phyloP scores from a whole-genome alignment of 2,888 invertebrate genomes.

The Drosophila sordidula region DNA sequence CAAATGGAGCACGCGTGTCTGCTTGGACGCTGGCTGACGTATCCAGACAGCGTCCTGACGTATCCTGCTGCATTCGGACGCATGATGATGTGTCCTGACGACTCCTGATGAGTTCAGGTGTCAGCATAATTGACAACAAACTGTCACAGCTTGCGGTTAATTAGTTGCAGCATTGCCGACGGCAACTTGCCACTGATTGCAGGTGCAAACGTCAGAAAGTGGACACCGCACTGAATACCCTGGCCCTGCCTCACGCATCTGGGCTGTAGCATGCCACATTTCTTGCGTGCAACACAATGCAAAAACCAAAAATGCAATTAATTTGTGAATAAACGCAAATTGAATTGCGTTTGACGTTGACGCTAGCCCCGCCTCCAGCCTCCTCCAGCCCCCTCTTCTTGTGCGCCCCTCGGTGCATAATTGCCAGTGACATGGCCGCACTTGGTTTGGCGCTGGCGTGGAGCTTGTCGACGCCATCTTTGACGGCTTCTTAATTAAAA shows the following conservation, averaged over 20 bases:
- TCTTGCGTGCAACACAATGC: conserved; percentile 39
- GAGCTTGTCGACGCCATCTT: conserved; percentile 72
- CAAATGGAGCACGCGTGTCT: conserved; percentile 18
- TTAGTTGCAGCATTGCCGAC: conserved; percentile 52
- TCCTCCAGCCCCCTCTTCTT: too few relatives aligned
- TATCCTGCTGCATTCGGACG: conserved; percentile 6
- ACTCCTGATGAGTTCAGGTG: conserved; percentile 36
- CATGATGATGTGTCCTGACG: conserved; percentile 3
- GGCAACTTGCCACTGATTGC: conserved; percentile 12
- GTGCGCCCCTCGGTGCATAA: conserved; percentile 53
- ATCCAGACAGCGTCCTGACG: conserved; percentile 2
- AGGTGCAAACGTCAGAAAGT: conserved; percentile 18
- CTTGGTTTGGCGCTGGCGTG: conserved; percentile 35
- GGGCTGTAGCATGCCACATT: conserved; percentile 12
- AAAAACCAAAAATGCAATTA: conserved; percentile 72
- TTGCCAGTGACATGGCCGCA: conserved; percentile 77
- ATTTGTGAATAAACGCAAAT: conserved; percentile 76
- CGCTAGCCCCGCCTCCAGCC: conserved; percentile 9
- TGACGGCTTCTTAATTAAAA: conserved; percentile 81
- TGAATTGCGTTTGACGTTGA: conserved; percentile 62
- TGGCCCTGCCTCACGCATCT: neutral
- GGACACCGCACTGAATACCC: neutral
- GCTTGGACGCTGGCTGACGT: conserved; percentile 18
- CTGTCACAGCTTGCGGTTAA: conserved; percentile 70
- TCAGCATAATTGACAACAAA: conserved; percentile 67